phyloP scores from a whole-genome alignment of 2,113 vertebrate species.

The Lutjanus erythropterus region DNA sequence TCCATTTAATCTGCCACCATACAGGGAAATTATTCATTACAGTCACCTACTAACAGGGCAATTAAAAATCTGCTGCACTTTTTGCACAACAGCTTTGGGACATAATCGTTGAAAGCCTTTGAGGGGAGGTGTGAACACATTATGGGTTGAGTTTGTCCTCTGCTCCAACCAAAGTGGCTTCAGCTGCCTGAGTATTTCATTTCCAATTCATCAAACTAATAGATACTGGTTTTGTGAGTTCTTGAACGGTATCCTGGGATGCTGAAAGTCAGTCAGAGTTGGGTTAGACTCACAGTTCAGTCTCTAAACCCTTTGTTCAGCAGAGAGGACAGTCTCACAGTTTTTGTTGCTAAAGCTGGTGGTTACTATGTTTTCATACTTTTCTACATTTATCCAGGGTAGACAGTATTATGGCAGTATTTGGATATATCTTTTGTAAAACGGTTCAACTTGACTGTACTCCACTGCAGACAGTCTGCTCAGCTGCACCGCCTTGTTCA shows the following conservation, averaged over 20 bases:
- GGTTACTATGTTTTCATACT: too few species aligned
- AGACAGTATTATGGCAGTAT: too few species aligned
- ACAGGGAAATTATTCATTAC: neutral
- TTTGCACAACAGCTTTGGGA: constrained; percentile 4
- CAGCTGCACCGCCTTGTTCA: too few species aligned
- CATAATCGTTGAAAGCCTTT: constrained; percentile 1
- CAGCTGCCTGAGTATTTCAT: neutral
- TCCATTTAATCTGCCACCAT: neutral
- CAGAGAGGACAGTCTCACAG: too few species aligned
- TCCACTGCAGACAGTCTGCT: too few species aligned
- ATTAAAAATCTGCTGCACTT: neutral
- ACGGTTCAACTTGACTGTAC: too few species aligned
- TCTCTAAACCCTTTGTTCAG: too few species aligned
- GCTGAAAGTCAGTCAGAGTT: neutral
- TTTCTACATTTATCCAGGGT: too few species aligned
- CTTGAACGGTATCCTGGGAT: neutral
- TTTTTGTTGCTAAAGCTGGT: too few species aligned
- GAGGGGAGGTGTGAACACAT: constrained; percentile 5
- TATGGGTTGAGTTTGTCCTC: neutral
- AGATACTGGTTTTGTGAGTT: neutral
- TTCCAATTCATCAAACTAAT: neutral
- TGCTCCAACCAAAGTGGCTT: neutral
- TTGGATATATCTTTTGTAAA: too few species aligned
- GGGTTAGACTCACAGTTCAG: too few species aligned
- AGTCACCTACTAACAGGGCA: too few species aligned